These are phyloP conservation scores for Galbula dea DNA, from an alignment of 2,113 vertebrate species.

Conservation along the genomic window DNA sequence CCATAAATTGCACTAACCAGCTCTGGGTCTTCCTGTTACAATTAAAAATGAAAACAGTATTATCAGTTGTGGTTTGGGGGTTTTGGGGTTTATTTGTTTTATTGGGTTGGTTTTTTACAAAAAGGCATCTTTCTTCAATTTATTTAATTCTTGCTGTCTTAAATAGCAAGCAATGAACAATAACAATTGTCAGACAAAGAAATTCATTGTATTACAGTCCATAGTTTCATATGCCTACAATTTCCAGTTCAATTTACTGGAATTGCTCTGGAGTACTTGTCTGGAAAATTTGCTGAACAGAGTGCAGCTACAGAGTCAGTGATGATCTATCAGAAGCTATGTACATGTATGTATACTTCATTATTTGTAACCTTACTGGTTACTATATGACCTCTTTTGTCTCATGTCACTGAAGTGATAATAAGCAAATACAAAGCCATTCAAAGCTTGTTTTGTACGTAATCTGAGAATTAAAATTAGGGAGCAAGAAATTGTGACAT, in stretches of 20 bases:
- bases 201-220: neutral
- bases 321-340: neutral
- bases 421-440: neutral
- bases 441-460: neutral
- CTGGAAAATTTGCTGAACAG: neutral
- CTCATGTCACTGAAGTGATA: neutral
- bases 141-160: neutral
- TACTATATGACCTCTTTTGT: neutral
- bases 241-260: neutral
- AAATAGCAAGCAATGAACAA: neutral
- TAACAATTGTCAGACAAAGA: neutral
- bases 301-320: neutral
- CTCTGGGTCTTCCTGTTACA: conserved; percentile 88
- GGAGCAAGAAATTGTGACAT: neutral
- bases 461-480: neutral
- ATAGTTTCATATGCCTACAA: neutral
- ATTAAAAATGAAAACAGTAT: conserved; percentile 54
- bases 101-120: neutral
- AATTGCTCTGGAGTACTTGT: neutral
- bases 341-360: neutral
- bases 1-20: conserved; percentile 97
- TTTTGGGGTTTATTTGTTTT: neutral
- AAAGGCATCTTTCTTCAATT: neutral
- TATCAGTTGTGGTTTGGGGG: neutral
- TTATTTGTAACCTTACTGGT: neutral